phyloP scores from a whole-genome alignment of 30 jellyfish, hydroid and myxozoan genomes.

The Hydractinia symbiolongicarpus region DNA sequence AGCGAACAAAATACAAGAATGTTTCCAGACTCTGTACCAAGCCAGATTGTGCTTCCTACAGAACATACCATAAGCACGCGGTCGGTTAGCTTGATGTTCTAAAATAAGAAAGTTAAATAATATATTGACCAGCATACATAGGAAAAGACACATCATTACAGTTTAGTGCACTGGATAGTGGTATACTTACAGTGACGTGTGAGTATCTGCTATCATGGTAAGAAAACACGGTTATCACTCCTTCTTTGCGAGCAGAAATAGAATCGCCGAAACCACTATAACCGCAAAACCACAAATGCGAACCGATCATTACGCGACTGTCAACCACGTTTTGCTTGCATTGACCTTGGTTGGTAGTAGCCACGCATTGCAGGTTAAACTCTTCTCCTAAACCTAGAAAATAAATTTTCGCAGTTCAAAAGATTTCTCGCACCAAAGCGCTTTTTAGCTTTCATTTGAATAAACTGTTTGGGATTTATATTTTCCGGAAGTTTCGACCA shows the following conservation, averaged over 20 bases:
- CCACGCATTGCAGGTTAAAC: slow-evolving; percentile 60
- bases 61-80: slow-evolving; percentile 67
- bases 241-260: slow-evolving; percentile 28
- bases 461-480: too few relatives aligned
- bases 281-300: slow-evolving; percentile 85
- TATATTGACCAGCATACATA: neutral
- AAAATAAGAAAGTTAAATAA: neutral
- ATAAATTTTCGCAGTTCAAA: too few relatives aligned
- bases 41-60: slow-evolving; percentile 89
- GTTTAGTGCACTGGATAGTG: neutral
- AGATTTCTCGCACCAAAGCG: too few relatives aligned
- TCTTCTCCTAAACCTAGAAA: slow-evolving; percentile 55
- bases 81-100: slow-evolving; percentile 50
- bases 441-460: too few relatives aligned
- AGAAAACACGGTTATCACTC: slow-evolving; percentile 55
- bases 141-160: neutral
- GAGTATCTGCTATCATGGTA: slow-evolving; percentile 69
- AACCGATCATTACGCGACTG: slow-evolving; percentile 60
- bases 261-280: slow-evolving; percentile 29
- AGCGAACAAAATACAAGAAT: slow-evolving; percentile 66
- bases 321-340: slow-evolving; percentile 35
- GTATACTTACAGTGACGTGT: slow-evolving; percentile 44
- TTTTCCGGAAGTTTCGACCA: too few relatives aligned
- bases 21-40: slow-evolving; percentile 75
- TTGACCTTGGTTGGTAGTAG: slow-evolving; percentile 33